A percentile compares a stretch with the other conserved stretches of the same genome.
phyloP scores from a whole-genome alignment of 2,888 invertebrate species.

The Punctoribates punctum region DNA sequence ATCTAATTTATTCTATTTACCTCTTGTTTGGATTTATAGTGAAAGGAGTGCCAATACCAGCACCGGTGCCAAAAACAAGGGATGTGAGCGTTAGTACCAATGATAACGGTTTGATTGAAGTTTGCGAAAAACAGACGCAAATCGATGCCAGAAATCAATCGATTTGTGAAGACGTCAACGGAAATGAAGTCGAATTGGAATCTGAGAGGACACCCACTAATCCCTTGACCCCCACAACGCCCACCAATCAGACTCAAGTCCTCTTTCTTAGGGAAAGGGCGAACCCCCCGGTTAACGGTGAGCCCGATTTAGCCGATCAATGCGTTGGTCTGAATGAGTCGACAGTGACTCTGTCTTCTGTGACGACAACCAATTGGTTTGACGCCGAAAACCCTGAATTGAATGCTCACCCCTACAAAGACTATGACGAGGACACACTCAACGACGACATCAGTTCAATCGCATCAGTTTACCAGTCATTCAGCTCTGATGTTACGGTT shows the following conservation, averaged over 20 bases:
- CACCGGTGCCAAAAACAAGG: not conserved
- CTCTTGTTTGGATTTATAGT: too few relatives aligned
- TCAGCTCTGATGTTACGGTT: not conserved
- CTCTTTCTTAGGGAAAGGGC: not conserved
- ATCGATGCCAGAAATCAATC: not conserved
- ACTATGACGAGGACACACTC: slow-evolving; percentile 36
- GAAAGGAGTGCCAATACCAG: not conserved
- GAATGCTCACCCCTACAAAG: not conserved
- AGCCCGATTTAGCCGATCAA: not conserved
- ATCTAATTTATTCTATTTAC: too few relatives aligned
- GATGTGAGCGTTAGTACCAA: slow-evolving; percentile 10
- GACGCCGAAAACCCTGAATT: not conserved
- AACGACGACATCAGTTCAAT: slow-evolving; percentile 40
- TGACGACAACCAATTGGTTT: slow-evolving; percentile 11
- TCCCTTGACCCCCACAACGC: slow-evolving; percentile 2
- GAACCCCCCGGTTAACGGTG: too few relatives aligned
- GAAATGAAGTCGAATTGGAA: slow-evolving; percentile 1
- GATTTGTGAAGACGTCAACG: not conserved
- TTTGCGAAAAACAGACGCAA: slow-evolving; percentile 8
- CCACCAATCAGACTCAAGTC: slow-evolving; percentile 2
- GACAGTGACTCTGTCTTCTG: not conserved
- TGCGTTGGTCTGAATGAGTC: not conserved
- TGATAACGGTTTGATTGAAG: not conserved
- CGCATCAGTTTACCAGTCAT: slow-evolving; percentile 20
- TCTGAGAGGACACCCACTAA: slow-evolving; percentile 1